Conservation (phyloP, 2,797 vertebrate species). For the Coluber constrictor region DNA sequence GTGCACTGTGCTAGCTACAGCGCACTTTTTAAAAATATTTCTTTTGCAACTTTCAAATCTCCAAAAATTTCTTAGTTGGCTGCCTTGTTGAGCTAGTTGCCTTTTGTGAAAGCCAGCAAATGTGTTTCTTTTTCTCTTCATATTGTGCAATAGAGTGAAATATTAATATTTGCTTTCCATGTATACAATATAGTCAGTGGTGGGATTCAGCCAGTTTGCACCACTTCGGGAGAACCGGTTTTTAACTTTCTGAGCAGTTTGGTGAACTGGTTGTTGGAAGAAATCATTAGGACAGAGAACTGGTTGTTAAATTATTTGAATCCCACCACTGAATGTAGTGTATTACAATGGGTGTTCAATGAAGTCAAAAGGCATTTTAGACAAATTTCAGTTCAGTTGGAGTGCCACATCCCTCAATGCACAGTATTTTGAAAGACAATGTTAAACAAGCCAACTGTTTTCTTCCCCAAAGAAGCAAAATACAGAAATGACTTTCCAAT, state of each 20-base stretch:
- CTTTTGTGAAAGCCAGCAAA: neutral
- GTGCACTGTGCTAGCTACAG: neutral
- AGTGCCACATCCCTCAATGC: neutral
- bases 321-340: neutral
- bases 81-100: neutral
- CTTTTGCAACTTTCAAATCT: neutral
- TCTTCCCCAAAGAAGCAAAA: neutral
- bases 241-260: no score
- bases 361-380: slow-evolving; percentile 3
- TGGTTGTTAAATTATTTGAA: no score
- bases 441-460: neutral
- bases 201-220: no score
- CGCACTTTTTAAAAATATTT: neutral
- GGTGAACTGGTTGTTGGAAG: no score
- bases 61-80: neutral
- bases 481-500: neutral
- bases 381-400: neutral
- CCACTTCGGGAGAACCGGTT: no score
- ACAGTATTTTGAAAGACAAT: neutral
- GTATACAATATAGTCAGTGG: neutral
- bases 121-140: neutral
- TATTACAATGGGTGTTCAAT: neutral
- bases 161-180: neutral
- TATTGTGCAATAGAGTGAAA: neutral
- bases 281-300: no score